phyloP scores from a whole-genome alignment of 2,113 vertebrate species.

The Azemiops feae region DNA sequence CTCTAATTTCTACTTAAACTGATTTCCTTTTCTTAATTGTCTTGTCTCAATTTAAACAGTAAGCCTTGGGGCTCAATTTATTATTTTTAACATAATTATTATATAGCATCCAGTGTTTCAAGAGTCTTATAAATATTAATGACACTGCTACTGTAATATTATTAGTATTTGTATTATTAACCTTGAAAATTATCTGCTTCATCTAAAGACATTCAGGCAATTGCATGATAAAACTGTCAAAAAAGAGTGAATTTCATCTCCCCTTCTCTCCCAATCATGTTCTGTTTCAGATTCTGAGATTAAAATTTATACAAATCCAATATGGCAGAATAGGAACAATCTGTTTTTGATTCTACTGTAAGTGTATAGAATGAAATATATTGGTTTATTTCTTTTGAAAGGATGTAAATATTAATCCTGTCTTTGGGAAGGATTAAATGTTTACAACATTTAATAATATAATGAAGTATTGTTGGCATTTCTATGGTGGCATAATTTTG shows the following conservation, averaged over 20 bases:
- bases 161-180: neutral
- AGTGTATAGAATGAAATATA: neutral
- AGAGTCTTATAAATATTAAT: neutral
- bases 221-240: neutral
- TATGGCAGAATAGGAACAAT: neutral
- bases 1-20: neutral
- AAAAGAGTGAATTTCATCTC: neutral
- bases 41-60: neutral
- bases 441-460: constrained; percentile 8
- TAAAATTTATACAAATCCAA: neutral
- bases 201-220: neutral
- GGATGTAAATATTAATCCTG: neutral
- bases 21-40: neutral
- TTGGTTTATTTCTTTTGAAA: constrained; percentile 21
- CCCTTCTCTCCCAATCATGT: neutral
- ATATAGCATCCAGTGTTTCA: neutral
- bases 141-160: neutral
- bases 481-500: constrained; percentile 5
- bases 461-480: constrained; percentile 12
- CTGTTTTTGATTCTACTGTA: constrained; percentile 2
- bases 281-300: neutral
- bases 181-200: neutral
- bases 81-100: neutral
- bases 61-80: neutral
- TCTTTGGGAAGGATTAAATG: constrained; percentile 18